Conservation (phyloP, 1,140 invertebrate genomes). For the Drosophila parvula region DNA sequence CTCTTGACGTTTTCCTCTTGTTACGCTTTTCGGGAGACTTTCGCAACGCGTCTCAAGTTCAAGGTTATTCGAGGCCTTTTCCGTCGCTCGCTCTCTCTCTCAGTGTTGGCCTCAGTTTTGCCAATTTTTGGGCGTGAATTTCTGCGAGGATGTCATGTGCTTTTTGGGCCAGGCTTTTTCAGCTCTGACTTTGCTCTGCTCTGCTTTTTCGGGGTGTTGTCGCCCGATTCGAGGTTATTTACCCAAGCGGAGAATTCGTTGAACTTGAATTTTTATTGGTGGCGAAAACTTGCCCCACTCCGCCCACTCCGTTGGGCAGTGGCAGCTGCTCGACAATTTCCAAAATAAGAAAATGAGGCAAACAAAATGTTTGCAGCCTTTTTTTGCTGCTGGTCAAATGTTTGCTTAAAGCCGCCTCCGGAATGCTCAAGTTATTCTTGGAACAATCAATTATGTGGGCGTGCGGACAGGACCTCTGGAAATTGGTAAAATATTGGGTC, state of each 20-base stretch:
- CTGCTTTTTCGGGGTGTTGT: slow-evolving; percentile 65
- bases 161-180: slow-evolving; percentile 31
- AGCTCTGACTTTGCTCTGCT: slow-evolving; percentile 33
- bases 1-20: slow-evolving; percentile 49
- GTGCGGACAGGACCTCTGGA: slow-evolving; percentile 12
- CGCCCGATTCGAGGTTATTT: slow-evolving; percentile 72
- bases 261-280: slow-evolving; percentile 75
- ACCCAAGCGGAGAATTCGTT: slow-evolving; percentile 73
- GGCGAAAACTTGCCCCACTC: slow-evolving; percentile 41
- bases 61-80: slow-evolving; percentile 54
- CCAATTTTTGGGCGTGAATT: slow-evolving; percentile 68
- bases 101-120: slow-evolving; percentile 21
- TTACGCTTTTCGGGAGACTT: slow-evolving; percentile 48
- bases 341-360: slow-evolving; percentile 35
- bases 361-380: slow-evolving; percentile 43
- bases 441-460: slow-evolving; percentile 33
- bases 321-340: slow-evolving; percentile 44
- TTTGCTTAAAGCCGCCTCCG: slow-evolving; percentile 36
- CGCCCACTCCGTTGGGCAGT: slow-evolving; percentile 10
- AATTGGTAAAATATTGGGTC: slow-evolving; percentile 16
- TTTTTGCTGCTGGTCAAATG: slow-evolving; percentile 30
- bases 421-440: slow-evolving; percentile 24
- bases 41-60: slow-evolving; percentile 55
- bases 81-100: slow-evolving; percentile 27
- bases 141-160: slow-evolving; percentile 63